Percentiles rank a stretch among this genome's conserved stretches.
phyloP scores from a whole-genome alignment of 2,888 invertebrate species.

The Rugalucina vietnamica region DNA sequence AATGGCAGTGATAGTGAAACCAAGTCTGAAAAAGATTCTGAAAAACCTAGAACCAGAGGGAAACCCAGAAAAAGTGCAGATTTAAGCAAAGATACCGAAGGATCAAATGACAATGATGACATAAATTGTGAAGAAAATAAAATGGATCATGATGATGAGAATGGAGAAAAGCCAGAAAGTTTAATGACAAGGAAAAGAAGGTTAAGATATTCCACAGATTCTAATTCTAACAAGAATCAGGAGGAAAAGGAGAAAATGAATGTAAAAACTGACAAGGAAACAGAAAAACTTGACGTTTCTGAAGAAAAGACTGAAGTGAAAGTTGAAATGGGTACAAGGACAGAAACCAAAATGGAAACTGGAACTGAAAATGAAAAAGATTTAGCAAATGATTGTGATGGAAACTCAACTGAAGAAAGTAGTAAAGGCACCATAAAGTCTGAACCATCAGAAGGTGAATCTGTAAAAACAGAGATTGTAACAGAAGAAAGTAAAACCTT shows the following conservation, averaged over 20 bases:
- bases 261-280: constrained; percentile 1
- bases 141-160: not conserved
- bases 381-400: not conserved
- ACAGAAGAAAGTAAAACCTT: not conserved
- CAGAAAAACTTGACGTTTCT: too few relatives aligned
- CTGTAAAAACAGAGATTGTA: not conserved
- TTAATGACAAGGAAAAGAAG: not conserved
- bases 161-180: not conserved
- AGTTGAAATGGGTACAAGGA: not conserved
- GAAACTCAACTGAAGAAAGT: not conserved
- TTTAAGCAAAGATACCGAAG: not conserved
- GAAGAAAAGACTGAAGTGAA: not conserved
- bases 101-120: not conserved
- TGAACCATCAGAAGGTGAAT: not conserved
- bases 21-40: not conserved
- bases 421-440: not conserved
- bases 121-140: not conserved
- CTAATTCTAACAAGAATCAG: not conserved
- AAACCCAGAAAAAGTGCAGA: not conserved
- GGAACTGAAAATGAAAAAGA: not conserved
- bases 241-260: not conserved
- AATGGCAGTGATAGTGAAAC: too few relatives aligned
- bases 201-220: not conserved
- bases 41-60: not conserved
- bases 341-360: not conserved